A percentile compares a stretch with the other conserved stretches of the same genome.
Evolutionary conservation across 2,113 vertebrate species (phyloP).

Genomic region (Brachyhypopomus occidentalis): DNA sequence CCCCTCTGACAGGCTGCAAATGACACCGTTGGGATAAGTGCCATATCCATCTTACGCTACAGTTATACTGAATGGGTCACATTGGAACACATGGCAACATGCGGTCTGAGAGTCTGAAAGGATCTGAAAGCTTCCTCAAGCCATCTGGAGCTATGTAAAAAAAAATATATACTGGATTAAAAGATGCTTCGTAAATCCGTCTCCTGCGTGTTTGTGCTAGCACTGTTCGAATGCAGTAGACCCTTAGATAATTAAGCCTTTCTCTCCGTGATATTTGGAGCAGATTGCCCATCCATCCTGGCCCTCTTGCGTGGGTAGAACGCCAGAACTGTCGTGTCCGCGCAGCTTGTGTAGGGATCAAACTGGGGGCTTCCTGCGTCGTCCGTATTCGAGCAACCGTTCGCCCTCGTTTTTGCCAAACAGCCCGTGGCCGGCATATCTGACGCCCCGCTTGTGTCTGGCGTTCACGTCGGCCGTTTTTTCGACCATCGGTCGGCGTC

Average conservation of each 20-base stretch:
- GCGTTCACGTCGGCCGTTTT: too few species aligned
- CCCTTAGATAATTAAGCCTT: neutral
- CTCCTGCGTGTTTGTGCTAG: neutral
- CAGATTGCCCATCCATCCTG: neutral
- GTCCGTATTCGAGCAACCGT: slow-evolving; percentile 52
- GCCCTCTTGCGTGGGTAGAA: neutral
- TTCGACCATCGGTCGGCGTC: too few species aligned
- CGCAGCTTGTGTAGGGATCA: slow-evolving; percentile 51
- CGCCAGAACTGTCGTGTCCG: slow-evolving; percentile 37
- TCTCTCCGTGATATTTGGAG: neutral
- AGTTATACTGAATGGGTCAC: neutral
- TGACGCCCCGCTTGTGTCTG: neutral
- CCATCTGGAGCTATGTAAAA: too few species aligned
- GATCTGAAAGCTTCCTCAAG: too few species aligned
- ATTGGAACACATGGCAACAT: neutral
- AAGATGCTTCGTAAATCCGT: too few species aligned
- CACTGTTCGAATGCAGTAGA: neutral
- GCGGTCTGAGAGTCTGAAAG: too few species aligned
- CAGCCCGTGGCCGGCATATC: slow-evolving; percentile 32
- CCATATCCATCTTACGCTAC: neutral
- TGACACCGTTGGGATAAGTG: neutral
- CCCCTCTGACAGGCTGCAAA: neutral
- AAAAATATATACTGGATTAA: too few species aligned
- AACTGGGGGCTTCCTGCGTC: slow-evolving; percentile 55
- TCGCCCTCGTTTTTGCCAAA: slow-evolving; percentile 49